Conservation (phyloP, 1,140 invertebrate genomes). For the Eulimnadia texana region DNA sequence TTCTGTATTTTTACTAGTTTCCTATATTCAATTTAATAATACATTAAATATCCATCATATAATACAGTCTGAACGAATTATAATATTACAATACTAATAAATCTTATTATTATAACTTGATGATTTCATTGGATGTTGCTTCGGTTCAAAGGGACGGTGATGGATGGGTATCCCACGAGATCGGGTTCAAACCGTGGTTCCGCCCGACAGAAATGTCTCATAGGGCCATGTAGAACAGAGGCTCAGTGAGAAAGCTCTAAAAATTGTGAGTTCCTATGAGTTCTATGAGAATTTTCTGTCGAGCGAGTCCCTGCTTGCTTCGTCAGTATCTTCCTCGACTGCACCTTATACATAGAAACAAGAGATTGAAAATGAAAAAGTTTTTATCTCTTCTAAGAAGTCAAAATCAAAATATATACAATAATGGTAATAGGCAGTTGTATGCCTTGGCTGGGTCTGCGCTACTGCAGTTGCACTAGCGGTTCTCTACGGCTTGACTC, state of each 20-base stretch:
- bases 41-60: background rate
- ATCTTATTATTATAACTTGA: no score
- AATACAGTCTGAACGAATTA: background rate
- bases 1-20: no score
- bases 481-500: conserved; percentile 35
- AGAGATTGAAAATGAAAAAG: background rate
- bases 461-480: background rate
- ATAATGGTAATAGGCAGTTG: background rate
- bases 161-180: conserved; percentile 23
- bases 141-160: background rate
- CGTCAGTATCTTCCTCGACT: conserved; percentile 7
- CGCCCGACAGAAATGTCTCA: no score
- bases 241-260: no score
- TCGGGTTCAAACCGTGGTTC: conserved; percentile 1
- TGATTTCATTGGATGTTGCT: background rate
- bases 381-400: background rate
- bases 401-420: background rate
- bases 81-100: no score
- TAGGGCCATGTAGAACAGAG: no score
- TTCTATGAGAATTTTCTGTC: no score
- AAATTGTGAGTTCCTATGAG: no score
- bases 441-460: background rate
- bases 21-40: no score
- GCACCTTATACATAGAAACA: background rate
- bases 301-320: conserved; percentile 8